A percentile compares a stretch with the other conserved stretches of the same genome.
Evolutionary conservation across 2,888 invertebrate species (phyloP).

Genomic region (Blastobasis lacticolella): DNA sequence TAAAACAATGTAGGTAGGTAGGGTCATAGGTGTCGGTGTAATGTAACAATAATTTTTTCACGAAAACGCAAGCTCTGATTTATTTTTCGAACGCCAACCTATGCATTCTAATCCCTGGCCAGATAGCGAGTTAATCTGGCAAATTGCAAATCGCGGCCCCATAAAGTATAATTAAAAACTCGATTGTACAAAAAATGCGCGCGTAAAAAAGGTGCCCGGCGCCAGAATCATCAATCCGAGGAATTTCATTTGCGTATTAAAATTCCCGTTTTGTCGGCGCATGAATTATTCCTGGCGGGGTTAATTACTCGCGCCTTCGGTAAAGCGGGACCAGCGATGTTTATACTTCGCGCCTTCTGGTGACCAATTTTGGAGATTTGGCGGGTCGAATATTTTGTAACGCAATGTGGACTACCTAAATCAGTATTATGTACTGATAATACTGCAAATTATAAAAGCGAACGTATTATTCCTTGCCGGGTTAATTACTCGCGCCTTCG

Average conservation of each 20-base stretch:
- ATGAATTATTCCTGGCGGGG: constrained; percentile 62
- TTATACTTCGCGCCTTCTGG: too few relatives aligned
- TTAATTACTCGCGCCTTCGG: constrained; percentile 56
- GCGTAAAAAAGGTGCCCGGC: constrained; percentile 39
- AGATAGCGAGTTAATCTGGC: constrained; percentile 51
- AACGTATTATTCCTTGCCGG: constrained; percentile 61
- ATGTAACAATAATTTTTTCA: too few relatives aligned
- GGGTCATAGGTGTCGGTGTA: too few relatives aligned
- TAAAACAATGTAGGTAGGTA: too few relatives aligned
- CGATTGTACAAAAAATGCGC: constrained; percentile 49
- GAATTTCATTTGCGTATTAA: constrained; percentile 73
- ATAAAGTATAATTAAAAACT: constrained; percentile 72
- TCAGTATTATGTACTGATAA: too few relatives aligned
- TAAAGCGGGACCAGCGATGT: too few relatives aligned
- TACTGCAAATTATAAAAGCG: constrained; percentile 16
- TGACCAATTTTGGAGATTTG: too few relatives aligned
- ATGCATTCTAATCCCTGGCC: constrained; percentile 13
- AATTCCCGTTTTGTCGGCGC: constrained; percentile 67
- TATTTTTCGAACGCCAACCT: too few relatives aligned
- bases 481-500: constrained; percentile 59
- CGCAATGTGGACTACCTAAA: too few relatives aligned
- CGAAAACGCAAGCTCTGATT: too few relatives aligned
- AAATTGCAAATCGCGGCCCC: constrained; percentile 66
- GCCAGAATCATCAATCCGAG: constrained; percentile 69
- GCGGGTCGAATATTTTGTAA: too few relatives aligned